Base-by-base conservation (phyloP, 2,888 invertebrate species). In the Teleogryllus oceanicus region DNA sequence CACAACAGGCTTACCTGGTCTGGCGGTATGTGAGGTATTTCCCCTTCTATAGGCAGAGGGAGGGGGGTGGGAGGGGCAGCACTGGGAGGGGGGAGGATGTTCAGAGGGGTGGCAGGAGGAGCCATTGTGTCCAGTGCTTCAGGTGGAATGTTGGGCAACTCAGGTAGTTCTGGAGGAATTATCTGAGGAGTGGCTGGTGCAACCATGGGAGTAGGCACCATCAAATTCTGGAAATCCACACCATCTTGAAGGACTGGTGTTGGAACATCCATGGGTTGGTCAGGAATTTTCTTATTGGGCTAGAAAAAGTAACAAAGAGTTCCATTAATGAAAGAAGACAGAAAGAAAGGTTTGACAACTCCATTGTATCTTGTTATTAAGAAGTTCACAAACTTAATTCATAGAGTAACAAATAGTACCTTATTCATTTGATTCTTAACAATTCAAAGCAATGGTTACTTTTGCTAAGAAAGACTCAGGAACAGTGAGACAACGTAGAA, bases 21-120 rank as follows among this genome's bases (percentile, higher is more conserved):
- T 3, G 89, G 89, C 78, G 90, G 90, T 84, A 92, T 86, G 85
- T 92, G 92, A 81, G 93, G 92, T 88, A 92, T 90, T 20, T 91
- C 90, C 79, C 84, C 84, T 62, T 88, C 88, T 79, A 88, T 86
- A 85, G 86, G 86, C 79, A 88, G 86, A 85, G 86, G 86, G 84
- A 88, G 83, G 81, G 88, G 86, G 75, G 87, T 86, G 10, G 86
- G 85, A 1, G 86, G 86, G 11, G 78, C 78, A 21, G 82, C 81
- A 2, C 80, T 80, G 11, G 77, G 78, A 11, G 79, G 79, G 12
- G 82, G 75, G 10, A 78, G 77, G 18, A 78, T 62, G 16, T 51
- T 24, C 20, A 51, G 49, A 16, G 78, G 78, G 20, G 78, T 75
- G 1, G 37, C 37, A 49, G 76, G 50, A 16, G 79, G 79, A 10